Evolutionary conservation across 1,140 invertebrate species (phyloP).

Genomic region (Helicoverpa armigera): DNA sequence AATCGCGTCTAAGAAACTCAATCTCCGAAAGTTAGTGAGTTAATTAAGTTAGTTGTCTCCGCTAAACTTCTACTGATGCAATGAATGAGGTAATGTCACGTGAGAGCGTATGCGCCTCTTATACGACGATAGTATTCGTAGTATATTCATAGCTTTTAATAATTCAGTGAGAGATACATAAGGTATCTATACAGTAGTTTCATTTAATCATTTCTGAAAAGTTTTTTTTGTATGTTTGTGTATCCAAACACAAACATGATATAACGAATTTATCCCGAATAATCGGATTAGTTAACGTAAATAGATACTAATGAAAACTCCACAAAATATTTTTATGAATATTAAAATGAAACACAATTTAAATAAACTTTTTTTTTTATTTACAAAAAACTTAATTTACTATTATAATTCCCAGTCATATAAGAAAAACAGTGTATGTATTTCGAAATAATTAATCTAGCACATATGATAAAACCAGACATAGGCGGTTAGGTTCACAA

Average conservation of each 20-base stretch:
- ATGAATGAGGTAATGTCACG: neutral
- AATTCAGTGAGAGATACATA: neutral
- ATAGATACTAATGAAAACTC: neutral
- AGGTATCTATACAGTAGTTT: too few relatives aligned
- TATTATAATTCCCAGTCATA: slow-evolving; percentile 15
- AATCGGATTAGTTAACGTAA: too few relatives aligned
- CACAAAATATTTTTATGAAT: too few relatives aligned
- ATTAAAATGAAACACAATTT: too few relatives aligned
- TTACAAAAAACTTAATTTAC: too few relatives aligned
- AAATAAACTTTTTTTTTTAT: too few relatives aligned
- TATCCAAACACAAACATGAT: neutral
- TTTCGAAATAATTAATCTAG: neutral
- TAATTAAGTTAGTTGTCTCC: neutral
- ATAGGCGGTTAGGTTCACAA: slow-evolving; percentile 12
- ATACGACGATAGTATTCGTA: too few relatives aligned
- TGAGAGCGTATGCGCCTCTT: too few relatives aligned
- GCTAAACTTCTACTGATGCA: slow-evolving; percentile 10
- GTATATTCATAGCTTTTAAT: too few relatives aligned
- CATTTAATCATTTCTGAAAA: too few relatives aligned
- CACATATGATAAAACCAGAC: slow-evolving; percentile 5
- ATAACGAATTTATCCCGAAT: too few relatives aligned
- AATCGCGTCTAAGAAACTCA: neutral
- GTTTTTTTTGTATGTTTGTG: neutral
- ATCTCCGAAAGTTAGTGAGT: neutral
- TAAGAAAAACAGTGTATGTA: neutral